Base-by-base conservation (phyloP, 2,113 vertebrate species). In the Phaethornis superciliosus region DNA sequence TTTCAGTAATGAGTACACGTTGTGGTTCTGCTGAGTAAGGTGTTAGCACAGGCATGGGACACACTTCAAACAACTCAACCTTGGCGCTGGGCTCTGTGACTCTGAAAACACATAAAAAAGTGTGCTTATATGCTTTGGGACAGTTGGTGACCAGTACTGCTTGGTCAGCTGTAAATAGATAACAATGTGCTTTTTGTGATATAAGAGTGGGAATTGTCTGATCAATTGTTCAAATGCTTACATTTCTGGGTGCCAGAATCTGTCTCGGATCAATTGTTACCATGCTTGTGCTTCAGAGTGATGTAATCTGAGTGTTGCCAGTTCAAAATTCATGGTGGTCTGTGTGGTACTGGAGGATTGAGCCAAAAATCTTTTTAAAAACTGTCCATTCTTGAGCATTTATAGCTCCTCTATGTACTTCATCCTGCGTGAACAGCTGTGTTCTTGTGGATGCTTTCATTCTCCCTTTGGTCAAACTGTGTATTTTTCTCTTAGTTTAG, bases 161-260 rank as follows among this genome's bases (percentile, higher is more conserved):
- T 47, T 10, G 42, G 95, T 96, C 95, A 94, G 94, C 90, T 97
- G 90, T 54, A 88, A 89, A 37, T 23, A 44, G 94, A 79, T 47
- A 95, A 96, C 95, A 95, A 92, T 94, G 94, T 95, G 86, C 95
- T 96, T 93, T 47, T 97, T 97, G 96, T 97, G 94, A 79, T 93
- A 87, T 62, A 75, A 86, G 93, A 95, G 95, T 85, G 78, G 85
- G 80, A 94, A 93, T 92, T 94, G 95, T 95, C 90, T 28, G 64
- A 95, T 95, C 88, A 14, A 5, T 94, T 93, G 92, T 90, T 91
- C 47, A 37, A 59, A 10, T 8, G 83, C 85, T 82, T 28, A 44
- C 59, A 18, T 85, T 82, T 65, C 85, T 92, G 93, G 74, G 24
- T 89, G 68, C 88, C 88, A 83, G 93, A 90, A 88, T 88, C 92